phyloP scores from a whole-genome alignment of 2,113 vertebrate genomes.

The Actenoides lindsayi region DNA sequence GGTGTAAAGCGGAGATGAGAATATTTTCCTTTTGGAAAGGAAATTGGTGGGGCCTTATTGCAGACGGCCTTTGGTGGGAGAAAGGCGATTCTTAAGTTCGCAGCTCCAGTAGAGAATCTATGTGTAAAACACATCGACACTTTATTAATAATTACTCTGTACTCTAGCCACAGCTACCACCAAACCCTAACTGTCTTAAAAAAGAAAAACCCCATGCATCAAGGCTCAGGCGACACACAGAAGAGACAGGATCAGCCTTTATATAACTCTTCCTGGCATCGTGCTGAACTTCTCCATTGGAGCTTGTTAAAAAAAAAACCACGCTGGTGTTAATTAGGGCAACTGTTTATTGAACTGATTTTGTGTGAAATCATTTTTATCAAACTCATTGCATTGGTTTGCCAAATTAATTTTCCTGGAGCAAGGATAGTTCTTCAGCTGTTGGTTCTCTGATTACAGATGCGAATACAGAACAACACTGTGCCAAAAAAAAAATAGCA shows the following conservation, averaged over 20 bases:
- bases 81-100: not conserved
- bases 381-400: not conserved
- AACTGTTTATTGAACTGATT: not conserved
- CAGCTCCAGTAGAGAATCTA: not conserved
- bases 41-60: fast-evolving
- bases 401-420: not conserved
- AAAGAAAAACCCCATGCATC: not conserved
- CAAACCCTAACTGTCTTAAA: not conserved
- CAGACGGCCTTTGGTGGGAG: not conserved
- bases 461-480: not conserved
- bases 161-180: not conserved
- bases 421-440: not conserved
- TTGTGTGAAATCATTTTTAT: not conserved
- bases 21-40: not conserved
- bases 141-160: not conserved
- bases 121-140: not conserved
- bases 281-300: not conserved
- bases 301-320: not conserved
- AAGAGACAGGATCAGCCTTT: not conserved
- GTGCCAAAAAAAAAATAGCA: not conserved
- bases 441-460: not conserved
- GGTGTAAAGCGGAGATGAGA: not conserved
- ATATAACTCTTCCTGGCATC: not conserved
- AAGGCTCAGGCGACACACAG: not conserved
- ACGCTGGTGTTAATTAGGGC: not conserved